A percentile compares a stretch with the other conserved stretches of the same genome.
phyloP scores from a whole-genome alignment of 2,797 vertebrate genomes.

The Chrosomus eos region DNA sequence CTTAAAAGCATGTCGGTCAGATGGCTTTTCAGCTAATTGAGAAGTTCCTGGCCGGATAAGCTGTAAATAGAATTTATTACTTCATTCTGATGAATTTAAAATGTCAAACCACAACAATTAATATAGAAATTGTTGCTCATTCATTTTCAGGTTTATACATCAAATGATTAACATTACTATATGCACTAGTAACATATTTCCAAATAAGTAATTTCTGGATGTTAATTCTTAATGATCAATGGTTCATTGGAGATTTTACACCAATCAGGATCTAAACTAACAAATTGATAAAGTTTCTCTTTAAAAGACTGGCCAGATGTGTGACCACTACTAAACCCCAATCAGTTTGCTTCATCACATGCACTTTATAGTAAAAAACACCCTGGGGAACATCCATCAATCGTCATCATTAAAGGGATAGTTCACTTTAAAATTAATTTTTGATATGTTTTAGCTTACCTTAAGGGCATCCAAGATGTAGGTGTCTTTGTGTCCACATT shows the following conservation, averaged over 20 bases:
- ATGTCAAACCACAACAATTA: background rate
- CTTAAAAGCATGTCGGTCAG: background rate
- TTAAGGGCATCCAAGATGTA: too few relatives aligned
- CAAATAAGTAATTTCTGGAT: background rate
- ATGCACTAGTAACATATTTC: background rate
- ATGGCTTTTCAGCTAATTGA: background rate
- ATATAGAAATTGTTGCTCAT: background rate
- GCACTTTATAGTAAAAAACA: conserved; percentile 19
- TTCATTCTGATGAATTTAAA: background rate
- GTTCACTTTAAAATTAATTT: too few relatives aligned
- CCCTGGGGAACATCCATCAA: background rate
- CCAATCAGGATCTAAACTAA: background rate
- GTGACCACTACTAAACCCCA: background rate
- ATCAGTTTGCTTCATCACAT: background rate
- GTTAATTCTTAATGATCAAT: background rate
- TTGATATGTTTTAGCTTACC: too few relatives aligned
- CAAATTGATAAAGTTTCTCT: conserved; percentile 22
- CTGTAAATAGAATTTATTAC: background rate
- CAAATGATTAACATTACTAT: background rate
- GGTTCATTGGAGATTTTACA: conserved; percentile 14
- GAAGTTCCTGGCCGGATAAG: background rate
- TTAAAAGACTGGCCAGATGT: conserved; percentile 31
- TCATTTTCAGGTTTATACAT: background rate
- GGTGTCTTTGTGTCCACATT: too few relatives aligned
- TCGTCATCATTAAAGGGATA: background rate